Percentiles rank a stretch among this genome's conserved stretches.
phyloP scores from a whole-genome alignment of 2,888 invertebrate species.

The Mesochorus sp. region DNA sequence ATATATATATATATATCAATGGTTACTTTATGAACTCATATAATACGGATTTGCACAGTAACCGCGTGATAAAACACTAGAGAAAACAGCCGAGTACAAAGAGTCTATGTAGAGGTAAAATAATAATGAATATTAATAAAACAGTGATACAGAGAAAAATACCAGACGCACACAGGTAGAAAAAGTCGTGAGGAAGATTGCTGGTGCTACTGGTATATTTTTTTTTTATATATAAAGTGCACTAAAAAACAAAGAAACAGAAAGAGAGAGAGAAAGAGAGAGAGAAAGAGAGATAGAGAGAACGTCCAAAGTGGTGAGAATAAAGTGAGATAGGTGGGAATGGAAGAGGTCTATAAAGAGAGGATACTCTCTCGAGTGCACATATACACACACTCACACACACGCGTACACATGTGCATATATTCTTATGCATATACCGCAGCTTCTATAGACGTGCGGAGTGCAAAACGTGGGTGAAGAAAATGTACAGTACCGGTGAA shows the following conservation, averaged over 20 bases:
- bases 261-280: background rate
- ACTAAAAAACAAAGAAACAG: background rate
- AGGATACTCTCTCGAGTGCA: slow-evolving; percentile 49
- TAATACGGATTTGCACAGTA: slow-evolving; percentile 3
- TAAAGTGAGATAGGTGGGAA: slow-evolving; percentile 21
- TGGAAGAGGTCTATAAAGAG: slow-evolving; percentile 48
- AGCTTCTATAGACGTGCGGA: slow-evolving; percentile 23
- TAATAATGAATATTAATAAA: slow-evolving; percentile 27
- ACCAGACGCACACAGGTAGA: slow-evolving; percentile 54
- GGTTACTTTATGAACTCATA: background rate
- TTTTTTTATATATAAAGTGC: slow-evolving; percentile 26
- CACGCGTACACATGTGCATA: slow-evolving; percentile 13
- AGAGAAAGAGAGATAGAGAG: slow-evolving; percentile 10
- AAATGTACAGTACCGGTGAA: slow-evolving; percentile 46
- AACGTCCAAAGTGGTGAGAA: slow-evolving; percentile 28
- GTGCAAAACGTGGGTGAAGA: slow-evolving; percentile 61
- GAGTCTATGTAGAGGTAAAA: background rate
- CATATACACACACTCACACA: slow-evolving; percentile 14
- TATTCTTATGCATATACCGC: background rate
- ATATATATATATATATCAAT: background rate
- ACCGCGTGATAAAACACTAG: slow-evolving; percentile 9
- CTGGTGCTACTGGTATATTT: slow-evolving; percentile 54
- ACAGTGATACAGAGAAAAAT: slow-evolving; percentile 29
- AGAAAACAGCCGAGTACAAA: slow-evolving; percentile 4
- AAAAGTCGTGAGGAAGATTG: slow-evolving; percentile 43